Percentiles rank a stretch among this genome's conserved stretches.
Evolutionary conservation across 2,113 vertebrate species (phyloP).

Genomic region (Isurus oxyrinchus): DNA sequence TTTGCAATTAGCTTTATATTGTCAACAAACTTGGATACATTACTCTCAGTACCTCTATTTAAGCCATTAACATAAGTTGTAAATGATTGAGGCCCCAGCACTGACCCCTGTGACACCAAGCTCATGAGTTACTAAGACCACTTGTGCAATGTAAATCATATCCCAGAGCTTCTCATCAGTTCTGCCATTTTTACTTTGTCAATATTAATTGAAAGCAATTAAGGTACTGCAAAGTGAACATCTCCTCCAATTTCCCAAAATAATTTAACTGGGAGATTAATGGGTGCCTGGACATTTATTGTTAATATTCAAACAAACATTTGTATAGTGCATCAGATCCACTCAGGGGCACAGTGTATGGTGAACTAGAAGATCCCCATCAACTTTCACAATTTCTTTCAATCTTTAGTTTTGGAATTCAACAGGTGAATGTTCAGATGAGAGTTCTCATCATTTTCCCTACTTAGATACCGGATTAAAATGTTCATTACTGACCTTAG

Average conservation of each 20-base stretch:
- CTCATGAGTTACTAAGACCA: not conserved
- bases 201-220: constrained; percentile 30
- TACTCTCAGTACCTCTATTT: too few species aligned
- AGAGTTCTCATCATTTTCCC: not conserved
- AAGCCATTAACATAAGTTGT: too few species aligned
- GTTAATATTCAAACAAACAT: not conserved
- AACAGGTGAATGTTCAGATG: not conserved
- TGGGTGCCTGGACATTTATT: not conserved
- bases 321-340: not conserved
- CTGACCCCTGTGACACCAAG: too few species aligned
- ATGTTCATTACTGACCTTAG: not conserved
- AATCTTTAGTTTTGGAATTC: not conserved
- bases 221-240: not conserved
- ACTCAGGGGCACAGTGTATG: not conserved
- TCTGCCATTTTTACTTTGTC: not conserved
- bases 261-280: not conserved
- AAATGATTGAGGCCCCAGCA: too few species aligned
- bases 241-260: not conserved
- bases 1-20: not conserved
- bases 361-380: not conserved
- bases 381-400: not conserved
- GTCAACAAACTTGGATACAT: too few species aligned
- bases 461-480: not conserved
- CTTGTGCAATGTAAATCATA: not conserved
- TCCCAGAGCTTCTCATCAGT: not conserved